A percentile compares a stretch with the other conserved stretches of the same genome.
phyloP scores from a whole-genome alignment of 2,888 invertebrate genomes.

The Lobophora halterata region DNA sequence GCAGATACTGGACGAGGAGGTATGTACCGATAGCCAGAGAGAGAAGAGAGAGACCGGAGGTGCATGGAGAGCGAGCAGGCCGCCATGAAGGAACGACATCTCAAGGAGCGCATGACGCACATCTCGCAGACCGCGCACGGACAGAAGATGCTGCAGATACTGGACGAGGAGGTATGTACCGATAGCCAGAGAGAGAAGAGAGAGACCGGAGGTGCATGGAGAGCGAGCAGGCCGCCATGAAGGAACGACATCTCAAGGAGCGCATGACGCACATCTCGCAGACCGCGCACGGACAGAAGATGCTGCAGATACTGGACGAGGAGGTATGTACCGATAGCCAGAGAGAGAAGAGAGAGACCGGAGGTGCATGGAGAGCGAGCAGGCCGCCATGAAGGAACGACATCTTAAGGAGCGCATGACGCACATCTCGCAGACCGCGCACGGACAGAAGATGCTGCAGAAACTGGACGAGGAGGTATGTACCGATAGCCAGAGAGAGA shows the following conservation, averaged over 20 bases:
- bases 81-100: slow-evolving; percentile 92
- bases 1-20: slow-evolving; percentile 92
- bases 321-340: slow-evolving; percentile 82
- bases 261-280: slow-evolving; percentile 95
- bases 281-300: slow-evolving; percentile 95
- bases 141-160: slow-evolving; percentile 92
- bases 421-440: slow-evolving; percentile 94
- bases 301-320: slow-evolving; percentile 91
- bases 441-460: slow-evolving; percentile 94
- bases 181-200: too few species aligned
- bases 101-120: slow-evolving; percentile 94
- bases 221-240: slow-evolving; percentile 93
- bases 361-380: slow-evolving; percentile 91
- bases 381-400: slow-evolving; percentile 92
- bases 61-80: slow-evolving; percentile 92
- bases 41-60: too few species aligned
- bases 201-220: slow-evolving; percentile 92
- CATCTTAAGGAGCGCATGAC: slow-evolving; percentile 94
- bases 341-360: too few species aligned
- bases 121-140: slow-evolving; percentile 96
- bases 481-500: too few species aligned
- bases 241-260: slow-evolving; percentile 92
- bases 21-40: too few species aligned
- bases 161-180: slow-evolving; percentile 87
- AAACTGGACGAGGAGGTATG: slow-evolving; percentile 90